phyloP scores from a whole-genome alignment of 30 jellyfish, hydroid and myxozoan genomes.

The Phacellophora camtschatica region DNA sequence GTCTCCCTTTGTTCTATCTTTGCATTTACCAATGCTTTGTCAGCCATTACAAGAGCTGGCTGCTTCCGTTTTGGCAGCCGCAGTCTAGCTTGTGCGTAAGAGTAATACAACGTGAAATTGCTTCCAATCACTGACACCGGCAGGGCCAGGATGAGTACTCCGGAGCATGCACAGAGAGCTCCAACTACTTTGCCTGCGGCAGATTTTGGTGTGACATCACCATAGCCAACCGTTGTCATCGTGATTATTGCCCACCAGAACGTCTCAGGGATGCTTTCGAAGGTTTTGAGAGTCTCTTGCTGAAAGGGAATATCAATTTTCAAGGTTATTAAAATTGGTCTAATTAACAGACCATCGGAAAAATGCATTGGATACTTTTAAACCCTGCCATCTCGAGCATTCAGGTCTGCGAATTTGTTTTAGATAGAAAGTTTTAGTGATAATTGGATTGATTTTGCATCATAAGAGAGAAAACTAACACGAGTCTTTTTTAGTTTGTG shows the following conservation, averaged over 20 bases:
- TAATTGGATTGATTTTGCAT: too few relatives aligned
- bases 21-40: slow-evolving; percentile 84
- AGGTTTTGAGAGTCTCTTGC: slow-evolving; percentile 30
- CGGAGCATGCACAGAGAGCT: slow-evolving; percentile 93
- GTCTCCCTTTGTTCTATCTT: slow-evolving; percentile 57
- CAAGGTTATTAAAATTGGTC: too few relatives aligned
- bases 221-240: slow-evolving; percentile 90
- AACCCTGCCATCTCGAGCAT: too few relatives aligned
- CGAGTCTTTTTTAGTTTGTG: too few relatives aligned
- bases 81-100: slow-evolving; percentile 94
- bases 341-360: too few relatives aligned
- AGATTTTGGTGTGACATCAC: slow-evolving; percentile 88
- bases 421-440: too few relatives aligned
- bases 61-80: slow-evolving; percentile 83
- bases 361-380: too few relatives aligned
- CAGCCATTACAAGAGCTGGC: slow-evolving; percentile 92
- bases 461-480: too few relatives aligned
- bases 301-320: too few relatives aligned
- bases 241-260: slow-evolving; percentile 95
- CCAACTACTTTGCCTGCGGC: slow-evolving; percentile 82
- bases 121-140: slow-evolving; percentile 97
- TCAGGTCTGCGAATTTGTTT: too few relatives aligned
- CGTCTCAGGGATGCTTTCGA: slow-evolving; percentile 81
- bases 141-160: slow-evolving; percentile 83
- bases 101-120: slow-evolving; percentile 81